phyloP scores from a whole-genome alignment of 2,113 vertebrate species.

The Synodontis membranacea region DNA sequence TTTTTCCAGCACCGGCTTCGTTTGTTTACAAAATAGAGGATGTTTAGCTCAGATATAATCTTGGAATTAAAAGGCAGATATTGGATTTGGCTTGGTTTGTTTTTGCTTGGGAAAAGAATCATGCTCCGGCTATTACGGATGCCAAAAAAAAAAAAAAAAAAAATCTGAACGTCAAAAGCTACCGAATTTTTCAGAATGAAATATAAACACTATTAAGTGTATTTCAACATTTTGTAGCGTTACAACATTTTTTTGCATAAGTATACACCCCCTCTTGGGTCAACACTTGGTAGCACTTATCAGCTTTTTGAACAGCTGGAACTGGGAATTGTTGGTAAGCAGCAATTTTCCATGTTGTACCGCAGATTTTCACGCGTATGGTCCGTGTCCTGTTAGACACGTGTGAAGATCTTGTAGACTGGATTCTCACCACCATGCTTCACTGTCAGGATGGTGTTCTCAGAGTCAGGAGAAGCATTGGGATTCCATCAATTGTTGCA shows the following conservation, averaged over 20 bases:
- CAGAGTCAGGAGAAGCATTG: neutral
- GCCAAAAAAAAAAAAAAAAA: neutral
- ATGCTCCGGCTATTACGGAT: neutral
- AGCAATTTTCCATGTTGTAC: neutral
- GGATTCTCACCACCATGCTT: neutral
- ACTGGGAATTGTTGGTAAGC: neutral
- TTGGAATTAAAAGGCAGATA: neutral
- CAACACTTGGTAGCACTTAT: neutral
- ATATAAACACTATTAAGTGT: neutral
- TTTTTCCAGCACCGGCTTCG: conserved; percentile 3
- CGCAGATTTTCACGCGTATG: no score
- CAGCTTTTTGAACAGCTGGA: neutral
- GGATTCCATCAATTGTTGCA: neutral
- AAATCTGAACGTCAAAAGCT: neutral
- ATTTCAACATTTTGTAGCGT: no score
- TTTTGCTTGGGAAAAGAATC: neutral
- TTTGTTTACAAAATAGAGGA: conserved; percentile 32
- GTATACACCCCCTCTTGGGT: no score
- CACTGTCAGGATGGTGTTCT: neutral
- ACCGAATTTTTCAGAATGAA: neutral
- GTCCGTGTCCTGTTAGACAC: neutral
- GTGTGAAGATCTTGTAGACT: no score
- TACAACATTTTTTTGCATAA: no score
- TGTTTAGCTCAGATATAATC: neutral
- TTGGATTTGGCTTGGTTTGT: neutral